These are phyloP conservation scores for Drosophila sulfurigaster DNA, from an alignment of 1,140 invertebrate genomes.

Conservation along the genomic window DNA sequence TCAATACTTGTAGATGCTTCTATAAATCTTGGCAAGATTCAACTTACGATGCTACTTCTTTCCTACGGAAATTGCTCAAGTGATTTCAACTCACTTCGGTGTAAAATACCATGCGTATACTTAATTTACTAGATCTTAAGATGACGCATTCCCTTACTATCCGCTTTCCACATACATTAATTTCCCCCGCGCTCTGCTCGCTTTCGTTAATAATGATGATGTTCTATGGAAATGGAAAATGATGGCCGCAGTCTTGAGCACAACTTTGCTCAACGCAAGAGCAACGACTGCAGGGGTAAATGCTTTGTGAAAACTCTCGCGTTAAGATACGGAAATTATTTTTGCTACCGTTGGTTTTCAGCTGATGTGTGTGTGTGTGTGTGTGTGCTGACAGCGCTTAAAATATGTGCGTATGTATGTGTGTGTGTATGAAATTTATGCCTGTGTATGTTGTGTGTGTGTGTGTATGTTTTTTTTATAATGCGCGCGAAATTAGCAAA, in stretches of 20 bases:
- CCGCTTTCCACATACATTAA: too few relatives aligned
- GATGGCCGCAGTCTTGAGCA: conserved; percentile 18
- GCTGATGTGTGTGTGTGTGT: conserved; percentile 5
- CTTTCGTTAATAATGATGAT: conserved; percentile 4
- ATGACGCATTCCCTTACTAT: not conserved
- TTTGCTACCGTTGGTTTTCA: conserved; percentile 27
- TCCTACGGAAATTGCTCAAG: too few relatives aligned
- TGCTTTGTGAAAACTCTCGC: conserved; percentile 28
- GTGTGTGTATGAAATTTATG: conserved; percentile 42
- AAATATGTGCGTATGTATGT: conserved; percentile 25
- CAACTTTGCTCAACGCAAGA: not conserved
- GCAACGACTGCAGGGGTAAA: not conserved
- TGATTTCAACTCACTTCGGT: too few relatives aligned
- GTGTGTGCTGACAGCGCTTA: conserved; percentile 33
- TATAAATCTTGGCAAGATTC: too few relatives aligned
- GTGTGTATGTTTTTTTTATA: conserved; percentile 57
- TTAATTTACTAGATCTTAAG: conserved; percentile 1
- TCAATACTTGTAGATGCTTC: not conserved
- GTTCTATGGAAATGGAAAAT: conserved; percentile 22
- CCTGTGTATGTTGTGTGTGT: conserved; percentile 35
- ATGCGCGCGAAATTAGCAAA: conserved; percentile 80
- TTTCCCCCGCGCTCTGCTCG: not conserved
- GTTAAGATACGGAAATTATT: conserved; percentile 43
- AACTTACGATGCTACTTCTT: too few relatives aligned
- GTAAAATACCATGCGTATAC: not conserved